phyloP scores from a whole-genome alignment of 2,113 vertebrate genomes.

The Xyliphius kryptos region DNA sequence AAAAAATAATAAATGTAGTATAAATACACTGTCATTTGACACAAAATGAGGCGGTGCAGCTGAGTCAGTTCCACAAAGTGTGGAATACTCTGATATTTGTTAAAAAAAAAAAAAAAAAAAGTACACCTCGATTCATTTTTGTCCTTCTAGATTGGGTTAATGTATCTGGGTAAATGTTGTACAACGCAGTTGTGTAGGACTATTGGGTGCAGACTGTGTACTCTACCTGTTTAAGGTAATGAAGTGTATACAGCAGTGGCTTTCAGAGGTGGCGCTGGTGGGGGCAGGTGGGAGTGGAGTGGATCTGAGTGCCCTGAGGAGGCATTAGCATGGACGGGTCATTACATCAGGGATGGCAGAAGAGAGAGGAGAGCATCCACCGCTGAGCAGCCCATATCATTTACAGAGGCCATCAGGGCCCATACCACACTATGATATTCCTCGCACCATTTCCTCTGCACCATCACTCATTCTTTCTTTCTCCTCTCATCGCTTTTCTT shows the following conservation, averaged over 20 bases:
- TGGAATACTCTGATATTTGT: neutral
- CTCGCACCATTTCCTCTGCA: slow-evolving; percentile 43
- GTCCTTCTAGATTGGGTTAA: slow-evolving; percentile 7
- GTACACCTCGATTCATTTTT: slow-evolving; percentile 6
- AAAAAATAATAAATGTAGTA: too few species aligned
- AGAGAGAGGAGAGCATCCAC: slow-evolving; percentile 44
- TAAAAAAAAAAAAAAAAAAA: neutral
- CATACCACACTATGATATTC: slow-evolving; percentile 44
- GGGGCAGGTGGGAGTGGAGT: slow-evolving; percentile 38
- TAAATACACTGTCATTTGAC: neutral
- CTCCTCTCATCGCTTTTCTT: neutral
- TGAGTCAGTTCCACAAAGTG: neutral
- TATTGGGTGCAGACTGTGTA: slow-evolving; percentile 9
- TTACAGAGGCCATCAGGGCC: slow-evolving; percentile 46
- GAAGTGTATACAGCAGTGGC: slow-evolving; percentile 27
- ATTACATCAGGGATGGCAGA: slow-evolving; percentile 48
- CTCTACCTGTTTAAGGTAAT: slow-evolving; percentile 38
- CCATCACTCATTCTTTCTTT: slow-evolving; percentile 33
- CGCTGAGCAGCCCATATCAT: slow-evolving; percentile 46
- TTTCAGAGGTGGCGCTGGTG: slow-evolving; percentile 21
- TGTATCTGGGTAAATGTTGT: slow-evolving; percentile 19
- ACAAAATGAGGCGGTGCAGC: neutral
- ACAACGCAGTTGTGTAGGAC: slow-evolving; percentile 9
- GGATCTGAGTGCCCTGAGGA: slow-evolving; percentile 43
- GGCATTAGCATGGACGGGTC: slow-evolving; percentile 47